A percentile compares a stretch with the other conserved stretches of the same genome.
phyloP scores from a whole-genome alignment of 1,140 invertebrate genomes.

The Diachasmimorpha longicaudata region DNA sequence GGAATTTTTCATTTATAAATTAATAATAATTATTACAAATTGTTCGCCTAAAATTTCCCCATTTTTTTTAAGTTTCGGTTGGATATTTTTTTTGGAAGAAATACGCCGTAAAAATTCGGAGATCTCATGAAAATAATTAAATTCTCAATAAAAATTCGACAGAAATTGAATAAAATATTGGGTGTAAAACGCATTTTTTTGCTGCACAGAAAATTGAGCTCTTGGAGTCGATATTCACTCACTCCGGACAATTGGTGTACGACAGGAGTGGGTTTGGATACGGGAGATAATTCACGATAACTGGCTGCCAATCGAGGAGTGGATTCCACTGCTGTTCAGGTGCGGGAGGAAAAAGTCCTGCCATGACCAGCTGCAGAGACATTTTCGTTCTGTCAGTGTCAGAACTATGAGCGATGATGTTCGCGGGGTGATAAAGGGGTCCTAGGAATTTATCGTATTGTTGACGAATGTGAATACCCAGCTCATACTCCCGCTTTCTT shows the following conservation, averaged over 20 bases:
- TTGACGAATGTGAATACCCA: slow-evolving; percentile 55
- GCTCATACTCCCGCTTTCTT: slow-evolving; percentile 55
- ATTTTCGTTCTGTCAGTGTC: slow-evolving; percentile 67
- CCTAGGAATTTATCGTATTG: slow-evolving; percentile 58
- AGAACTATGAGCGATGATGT: slow-evolving; percentile 64
- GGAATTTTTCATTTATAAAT: too few relatives aligned
- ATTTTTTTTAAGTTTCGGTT: too few relatives aligned
- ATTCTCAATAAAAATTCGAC: too few relatives aligned
- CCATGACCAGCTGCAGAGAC: slow-evolving; percentile 48
- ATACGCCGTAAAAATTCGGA: too few relatives aligned
- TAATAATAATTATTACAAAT: too few relatives aligned
- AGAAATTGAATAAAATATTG: too few relatives aligned
- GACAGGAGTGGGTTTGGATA: background rate
- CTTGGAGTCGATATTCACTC: background rate
- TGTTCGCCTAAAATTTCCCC: too few relatives aligned
- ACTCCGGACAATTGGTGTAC: background rate
- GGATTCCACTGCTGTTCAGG: slow-evolving; percentile 40
- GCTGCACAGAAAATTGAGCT: background rate
- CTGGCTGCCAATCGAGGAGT: slow-evolving; percentile 50
- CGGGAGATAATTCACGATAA: slow-evolving; percentile 15
- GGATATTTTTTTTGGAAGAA: too few relatives aligned
- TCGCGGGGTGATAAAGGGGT: slow-evolving; percentile 41
- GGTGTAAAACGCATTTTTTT: too few relatives aligned
- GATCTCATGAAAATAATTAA: too few relatives aligned
- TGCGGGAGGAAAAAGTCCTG: slow-evolving; percentile 48